Evolutionary conservation across 2,888 invertebrate species (phyloP), one percentile per base, ranked within the genome.

Genomic region (Diarsia rubi): DNA sequence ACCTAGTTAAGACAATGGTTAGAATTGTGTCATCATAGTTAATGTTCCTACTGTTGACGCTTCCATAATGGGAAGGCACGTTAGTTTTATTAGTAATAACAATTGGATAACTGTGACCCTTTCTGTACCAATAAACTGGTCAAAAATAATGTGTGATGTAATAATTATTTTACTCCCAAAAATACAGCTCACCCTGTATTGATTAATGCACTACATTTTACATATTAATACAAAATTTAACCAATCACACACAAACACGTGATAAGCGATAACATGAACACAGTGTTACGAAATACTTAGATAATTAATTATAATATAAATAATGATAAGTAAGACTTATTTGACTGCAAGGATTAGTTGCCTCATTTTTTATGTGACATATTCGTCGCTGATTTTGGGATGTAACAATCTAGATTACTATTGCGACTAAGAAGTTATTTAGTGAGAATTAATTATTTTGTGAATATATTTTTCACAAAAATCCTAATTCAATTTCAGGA

Each of bases 151-250:
- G n/a, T n/a, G n/a, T n/a, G n/a, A n/a, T n/a, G 16, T 59, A 47
- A 59, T 69, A 47, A 73, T 72, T 37, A 73, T 72, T n/a, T n/a
- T 69, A 72, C 5, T 49, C 49, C 49, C 9, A 49, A 49, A 21
- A 21, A 11, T 2, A 49, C 21, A 19, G 21, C 49, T 47, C 16
- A 19, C 6, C 6, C 0, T 19, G 5, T 19, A n/a, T 21, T n/a
- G n/a, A n/a, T 52, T n/a, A n/a, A 52, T 52, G 12, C n/a, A 24
- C 52, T n/a, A 52, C 3, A n/a, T 49, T 49, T n/a, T n/a, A 6
- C 37, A 37, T 37, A n/a, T n/a, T n/a, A 37, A 37, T 37, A 37
- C 37, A 37, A 37, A 37, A 37, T 37, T 8, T 8, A 37, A 37
- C n/a, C 52, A n/a, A 52, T 52, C n/a, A 12, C n/a, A n/a, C 2